Conservation (phyloP, 2,797 vertebrate species). For the Fundulus diaphanus region DNA sequence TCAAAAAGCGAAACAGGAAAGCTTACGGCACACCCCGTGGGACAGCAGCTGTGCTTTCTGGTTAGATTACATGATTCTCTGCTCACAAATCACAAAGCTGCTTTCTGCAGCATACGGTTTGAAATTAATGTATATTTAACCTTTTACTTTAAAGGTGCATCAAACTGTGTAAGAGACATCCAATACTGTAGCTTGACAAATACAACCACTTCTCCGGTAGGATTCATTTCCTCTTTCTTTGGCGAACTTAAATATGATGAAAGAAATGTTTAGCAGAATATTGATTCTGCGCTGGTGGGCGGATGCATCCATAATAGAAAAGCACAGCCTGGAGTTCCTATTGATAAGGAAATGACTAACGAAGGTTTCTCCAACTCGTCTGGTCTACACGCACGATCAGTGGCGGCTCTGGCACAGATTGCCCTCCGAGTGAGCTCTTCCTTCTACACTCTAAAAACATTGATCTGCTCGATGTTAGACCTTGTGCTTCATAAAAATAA, state of each 20-base stretch:
- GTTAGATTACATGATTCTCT: background rate
- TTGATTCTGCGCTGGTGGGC: constrained; percentile 64
- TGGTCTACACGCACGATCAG: background rate
- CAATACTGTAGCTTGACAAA: constrained; percentile 15
- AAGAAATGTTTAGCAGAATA: constrained; percentile 68
- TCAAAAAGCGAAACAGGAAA: background rate
- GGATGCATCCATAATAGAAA: constrained; percentile 57
- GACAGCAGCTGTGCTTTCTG: background rate
- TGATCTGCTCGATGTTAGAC: background rate
- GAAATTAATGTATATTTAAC: background rate
- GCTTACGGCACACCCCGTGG: background rate
- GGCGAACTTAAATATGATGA: constrained; percentile 49
- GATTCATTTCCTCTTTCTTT: constrained; percentile 41
- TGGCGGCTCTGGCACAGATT: background rate
- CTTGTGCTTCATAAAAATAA: background rate
- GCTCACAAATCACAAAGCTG: background rate
- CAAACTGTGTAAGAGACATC: background rate
- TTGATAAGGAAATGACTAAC: constrained; percentile 64
- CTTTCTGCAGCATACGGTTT: background rate
- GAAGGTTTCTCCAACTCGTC: constrained; percentile 28
- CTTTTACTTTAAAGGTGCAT: background rate
- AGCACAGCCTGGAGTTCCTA: constrained; percentile 54
- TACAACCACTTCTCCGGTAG: background rate
- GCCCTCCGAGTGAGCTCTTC: background rate
- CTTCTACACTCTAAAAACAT: background rate